phyloP scores from a whole-genome alignment of 2,797 vertebrate species.

The Salmo trutta region DNA sequence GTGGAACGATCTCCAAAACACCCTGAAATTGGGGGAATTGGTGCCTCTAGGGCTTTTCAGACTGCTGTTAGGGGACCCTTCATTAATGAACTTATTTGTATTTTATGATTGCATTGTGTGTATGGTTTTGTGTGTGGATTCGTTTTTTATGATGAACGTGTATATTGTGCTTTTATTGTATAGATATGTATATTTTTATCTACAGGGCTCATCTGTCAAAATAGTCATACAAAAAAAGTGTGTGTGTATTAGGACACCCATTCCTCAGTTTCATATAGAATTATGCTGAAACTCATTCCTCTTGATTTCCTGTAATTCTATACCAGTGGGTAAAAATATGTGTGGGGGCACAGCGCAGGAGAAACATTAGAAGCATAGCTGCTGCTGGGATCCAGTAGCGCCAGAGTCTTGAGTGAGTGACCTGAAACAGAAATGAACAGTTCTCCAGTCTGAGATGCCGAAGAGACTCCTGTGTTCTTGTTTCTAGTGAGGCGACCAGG shows the following conservation, averaged over 20 bases:
- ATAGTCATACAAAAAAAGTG: too few relatives aligned
- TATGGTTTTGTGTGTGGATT: conserved; percentile 37
- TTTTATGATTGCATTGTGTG: conserved; percentile 59
- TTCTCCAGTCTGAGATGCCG: conserved; percentile 69
- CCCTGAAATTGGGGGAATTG: too few relatives aligned
- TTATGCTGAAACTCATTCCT: conserved; percentile 83
- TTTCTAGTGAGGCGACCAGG: conserved; percentile 31
- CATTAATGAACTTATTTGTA: conserved; percentile 16
- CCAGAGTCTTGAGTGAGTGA: conserved; percentile 74
- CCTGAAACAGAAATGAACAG: conserved; percentile 67
- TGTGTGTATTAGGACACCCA: conserved; percentile 73
- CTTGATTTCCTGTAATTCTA: conserved; percentile 96
- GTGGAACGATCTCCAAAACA: too few relatives aligned
- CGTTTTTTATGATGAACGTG: too few relatives aligned
- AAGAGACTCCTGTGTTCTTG: conserved; percentile 66
- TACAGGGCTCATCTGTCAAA: conserved; percentile 41
- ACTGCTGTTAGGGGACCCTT: too few relatives aligned
- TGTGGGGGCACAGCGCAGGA: conserved; percentile 80
- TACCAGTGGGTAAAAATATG: conserved; percentile 94
- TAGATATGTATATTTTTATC: conserved; percentile 56
- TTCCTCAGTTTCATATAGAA: conserved; percentile 79
- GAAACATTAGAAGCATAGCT: conserved; percentile 79
- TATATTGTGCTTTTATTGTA: neutral
- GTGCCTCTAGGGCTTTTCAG: too few relatives aligned
- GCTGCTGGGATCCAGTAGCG: conserved; percentile 64